Evolutionary conservation across 2,113 vertebrate genomes (phyloP).

Genomic region (Hylia prasina): DNA sequence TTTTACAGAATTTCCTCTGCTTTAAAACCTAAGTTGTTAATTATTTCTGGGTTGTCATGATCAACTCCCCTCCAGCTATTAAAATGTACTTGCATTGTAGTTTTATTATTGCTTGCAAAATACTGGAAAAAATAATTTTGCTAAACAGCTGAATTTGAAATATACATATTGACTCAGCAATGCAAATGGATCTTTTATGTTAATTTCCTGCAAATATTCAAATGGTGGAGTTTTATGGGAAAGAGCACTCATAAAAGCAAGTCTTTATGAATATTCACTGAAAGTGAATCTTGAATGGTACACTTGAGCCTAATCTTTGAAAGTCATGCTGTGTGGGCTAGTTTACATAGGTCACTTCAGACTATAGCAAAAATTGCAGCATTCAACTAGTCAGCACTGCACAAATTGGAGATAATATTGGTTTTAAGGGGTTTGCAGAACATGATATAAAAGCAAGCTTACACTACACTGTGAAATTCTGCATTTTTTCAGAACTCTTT

Average conservation of each 20-base stretch:
- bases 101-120: conserved; percentile 57
- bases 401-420: background rate
- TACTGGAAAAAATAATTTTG: conserved; percentile 36
- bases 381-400: background rate
- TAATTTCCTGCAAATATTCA: conserved; percentile 47
- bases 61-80: conserved; percentile 54
- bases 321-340: background rate
- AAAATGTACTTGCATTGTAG: conserved; percentile 56
- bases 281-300: conserved; percentile 11
- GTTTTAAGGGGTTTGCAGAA: background rate
- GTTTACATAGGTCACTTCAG: background rate
- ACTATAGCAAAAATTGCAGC: background rate
- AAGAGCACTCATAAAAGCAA: conserved; percentile 8
- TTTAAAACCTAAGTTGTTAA: conserved; percentile 61
- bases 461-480: background rate
- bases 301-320: conserved; percentile 10
- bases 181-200: conserved; percentile 33
- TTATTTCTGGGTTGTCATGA: conserved; percentile 58
- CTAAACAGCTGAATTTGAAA: conserved; percentile 46
- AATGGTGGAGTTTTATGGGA: background rate
- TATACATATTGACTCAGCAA: conserved; percentile 32
- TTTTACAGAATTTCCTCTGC: conserved; percentile 62
- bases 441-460: background rate
- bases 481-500: background rate
- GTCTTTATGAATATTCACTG: conserved; percentile 14